A percentile compares a stretch with the other conserved stretches of the same genome.
Conservation (phyloP, 2,797 vertebrate species). For the Clarias fuscus region DNA sequence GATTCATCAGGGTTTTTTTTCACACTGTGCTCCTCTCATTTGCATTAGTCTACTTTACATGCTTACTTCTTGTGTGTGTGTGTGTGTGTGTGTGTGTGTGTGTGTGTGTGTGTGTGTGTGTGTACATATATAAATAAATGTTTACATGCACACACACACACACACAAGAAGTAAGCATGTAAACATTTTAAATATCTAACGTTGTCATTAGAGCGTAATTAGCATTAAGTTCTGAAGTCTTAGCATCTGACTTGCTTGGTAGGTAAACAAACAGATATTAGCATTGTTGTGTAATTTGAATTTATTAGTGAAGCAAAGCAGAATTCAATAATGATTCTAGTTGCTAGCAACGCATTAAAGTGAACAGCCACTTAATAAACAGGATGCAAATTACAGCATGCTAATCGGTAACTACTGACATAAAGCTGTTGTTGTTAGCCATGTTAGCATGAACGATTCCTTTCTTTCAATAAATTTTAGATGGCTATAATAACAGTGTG, state of each 20-base stretch:
- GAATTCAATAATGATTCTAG: background rate
- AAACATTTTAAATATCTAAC: background rate
- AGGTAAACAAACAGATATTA: slow-evolving; percentile 11
- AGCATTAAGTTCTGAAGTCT: background rate
- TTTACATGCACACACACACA: background rate
- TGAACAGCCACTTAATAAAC: background rate
- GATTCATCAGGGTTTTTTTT: background rate
- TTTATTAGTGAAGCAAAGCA: background rate
- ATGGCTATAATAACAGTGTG: background rate
- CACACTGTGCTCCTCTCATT: background rate
- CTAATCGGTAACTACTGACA: background rate
- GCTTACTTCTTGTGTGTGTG: background rate
- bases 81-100: too few species aligned
- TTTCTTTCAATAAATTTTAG: background rate
- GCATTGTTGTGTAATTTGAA: background rate
- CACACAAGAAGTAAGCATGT: too few species aligned
- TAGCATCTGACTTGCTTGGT: background rate
- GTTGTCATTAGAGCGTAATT: background rate
- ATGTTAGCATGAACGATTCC: background rate
- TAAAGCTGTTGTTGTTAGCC: background rate
- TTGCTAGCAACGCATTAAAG: background rate
- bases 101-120: too few species aligned
- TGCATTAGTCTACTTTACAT: background rate
- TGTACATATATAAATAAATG: too few species aligned
- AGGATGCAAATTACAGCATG: background rate